Base-by-base conservation (phyloP, 2,113 vertebrate genomes). In the Entomyzon cyanotis region DNA sequence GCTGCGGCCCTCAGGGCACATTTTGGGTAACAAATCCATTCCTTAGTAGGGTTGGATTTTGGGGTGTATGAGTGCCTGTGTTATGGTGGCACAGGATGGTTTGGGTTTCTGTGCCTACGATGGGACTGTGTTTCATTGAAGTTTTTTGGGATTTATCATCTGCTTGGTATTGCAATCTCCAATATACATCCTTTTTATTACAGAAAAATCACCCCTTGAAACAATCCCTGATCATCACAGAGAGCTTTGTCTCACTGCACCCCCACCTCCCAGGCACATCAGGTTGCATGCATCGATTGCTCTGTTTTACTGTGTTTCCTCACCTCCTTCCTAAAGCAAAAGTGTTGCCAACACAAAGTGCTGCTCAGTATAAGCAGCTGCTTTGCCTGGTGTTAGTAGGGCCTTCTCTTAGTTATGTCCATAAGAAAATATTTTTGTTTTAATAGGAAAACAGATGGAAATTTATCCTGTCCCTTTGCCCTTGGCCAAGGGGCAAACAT, bases 371-470 rank as follows among this genome's bases (percentile, higher is more conserved):
- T 56, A 90, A 78, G 85, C 76, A 94, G 63, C 88, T 96, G 85
- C 62, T 77, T 91, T 90, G 68, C 68, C 44, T 92, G 49, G 47
- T 89, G 64, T 81, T 97, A 84, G 56, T 8, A 78, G 56, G 60
- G 64, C 68, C 52, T 93, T 94, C 60, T 84, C 27, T 85, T 90
- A 47, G 55, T 97, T 96, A 93, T 96, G 68, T 90, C 56, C 88
- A 9, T 88, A 94, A 68, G 71, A 93, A 95, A 96, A 93, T 95
- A 93, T 93, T 97, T 96, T 95, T 95, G 88, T 77, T 95, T 95
- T 94, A 95, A 75, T 86, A 80, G 56, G 60, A 96, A 96, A 96
- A 95, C 92, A 93, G 83, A 88, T 92, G 85, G 68, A 93, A 91
- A 90, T 85, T 56, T 93, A 23, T 95, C 82, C 82, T 88, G 71